Conservation (phyloP, 2,113 vertebrate species). For the Lichenostomus cassidix region DNA sequence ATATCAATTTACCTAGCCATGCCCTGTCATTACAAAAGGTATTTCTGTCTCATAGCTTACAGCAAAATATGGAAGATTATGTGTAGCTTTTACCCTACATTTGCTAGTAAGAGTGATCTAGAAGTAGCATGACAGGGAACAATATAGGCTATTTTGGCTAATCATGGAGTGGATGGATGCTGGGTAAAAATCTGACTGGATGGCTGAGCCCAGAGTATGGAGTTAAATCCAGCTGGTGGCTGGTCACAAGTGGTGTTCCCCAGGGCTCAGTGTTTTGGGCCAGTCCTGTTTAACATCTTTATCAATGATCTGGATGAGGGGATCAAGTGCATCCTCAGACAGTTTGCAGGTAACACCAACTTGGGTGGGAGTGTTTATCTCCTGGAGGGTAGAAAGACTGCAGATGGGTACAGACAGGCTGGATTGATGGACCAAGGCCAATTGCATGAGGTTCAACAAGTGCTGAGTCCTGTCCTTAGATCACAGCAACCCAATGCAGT, state of each 20-base stretch:
- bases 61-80: background rate
- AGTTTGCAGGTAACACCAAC: background rate
- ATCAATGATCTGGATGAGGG: background rate
- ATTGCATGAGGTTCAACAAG: background rate
- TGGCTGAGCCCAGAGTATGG: background rate
- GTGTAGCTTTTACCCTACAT: background rate
- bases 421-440: background rate
- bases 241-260: background rate
- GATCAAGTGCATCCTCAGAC: rapidly evolving
- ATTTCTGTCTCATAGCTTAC: background rate
- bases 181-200: background rate
- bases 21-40: background rate
- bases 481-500: background rate
- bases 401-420: background rate
- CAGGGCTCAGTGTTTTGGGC: background rate
- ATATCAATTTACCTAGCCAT: background rate
- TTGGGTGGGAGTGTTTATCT: background rate
- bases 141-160: background rate
- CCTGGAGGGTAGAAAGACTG: background rate
- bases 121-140: background rate
- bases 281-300: background rate
- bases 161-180: background rate
- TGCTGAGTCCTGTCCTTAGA: background rate
- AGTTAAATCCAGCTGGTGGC: background rate
- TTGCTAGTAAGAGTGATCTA: background rate